Base-by-base conservation (phyloP, 2,888 invertebrate species). In the Protodeltote pygarga region DNA sequence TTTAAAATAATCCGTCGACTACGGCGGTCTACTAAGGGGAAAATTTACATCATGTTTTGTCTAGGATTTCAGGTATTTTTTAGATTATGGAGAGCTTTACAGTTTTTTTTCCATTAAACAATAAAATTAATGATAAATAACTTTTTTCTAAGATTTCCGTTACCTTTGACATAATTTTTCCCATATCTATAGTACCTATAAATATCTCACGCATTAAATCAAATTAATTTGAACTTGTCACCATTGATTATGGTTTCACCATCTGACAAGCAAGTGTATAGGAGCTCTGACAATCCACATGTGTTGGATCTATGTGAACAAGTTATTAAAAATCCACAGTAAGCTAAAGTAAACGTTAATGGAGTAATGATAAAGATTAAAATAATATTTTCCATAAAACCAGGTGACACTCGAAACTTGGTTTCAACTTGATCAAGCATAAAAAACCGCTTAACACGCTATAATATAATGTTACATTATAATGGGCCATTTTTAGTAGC, bases 371-470 rank as follows among this genome's bases (percentile, higher is more conserved):
- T 75, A 84, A 66, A 76, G 75, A 48, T 50, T 27, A 69, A 61
- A 24, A 27, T 48, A 42, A 11, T 5, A 42, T 46, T 63, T 50
- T 32, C 28, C 37, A 35, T 44, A 58, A 73, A 78, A 72, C 71
- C 85, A 87, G 83, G 86, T 87, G 90, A 80, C 77, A 89, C 62
- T 75, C 73, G 88, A 90, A 77, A 83, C 87, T 82, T 62, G 71
- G 76, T 83, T 88, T 87, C 85, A 73, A 85, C 85, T 89, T 75
- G 80, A 79, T 82, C 73, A 76, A 90, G 89, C 90, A 82, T 84
- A 86, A 89, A 89, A 89, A 89, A 81, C 78, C 75, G 80, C 77
- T 83, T 79, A 79, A 74, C 86, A 83, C 81, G 81, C 82, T 52
- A 83, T 65, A 67, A 78, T 85, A 77, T 89, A 77, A 59, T 55